Evolutionary conservation across 1,140 invertebrate species (phyloP).

Genomic region (Euwallacea similis): DNA sequence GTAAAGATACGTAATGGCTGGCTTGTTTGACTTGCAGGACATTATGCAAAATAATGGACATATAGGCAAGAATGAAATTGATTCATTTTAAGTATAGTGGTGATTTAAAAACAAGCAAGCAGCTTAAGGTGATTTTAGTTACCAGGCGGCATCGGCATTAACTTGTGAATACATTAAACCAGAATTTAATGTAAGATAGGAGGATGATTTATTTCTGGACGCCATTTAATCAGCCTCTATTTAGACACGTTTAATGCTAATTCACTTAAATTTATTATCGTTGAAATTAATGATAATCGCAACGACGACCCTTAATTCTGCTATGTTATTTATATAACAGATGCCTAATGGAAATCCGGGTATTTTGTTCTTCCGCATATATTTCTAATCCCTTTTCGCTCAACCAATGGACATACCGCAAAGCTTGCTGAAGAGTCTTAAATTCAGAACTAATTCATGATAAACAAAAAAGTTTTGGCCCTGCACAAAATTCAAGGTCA

Average conservation of each 20-base stretch:
- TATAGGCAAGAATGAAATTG: conserved; percentile 32
- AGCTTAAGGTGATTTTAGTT: conserved; percentile 36
- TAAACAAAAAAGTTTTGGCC: no score
- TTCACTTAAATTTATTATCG: conserved; percentile 52
- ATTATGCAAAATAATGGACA: conserved; percentile 25
- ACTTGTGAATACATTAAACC: conserved; percentile 50
- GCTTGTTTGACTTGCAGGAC: neutral
- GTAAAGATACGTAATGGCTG: no score
- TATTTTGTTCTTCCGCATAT: no score
- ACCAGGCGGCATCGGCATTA: conserved; percentile 41
- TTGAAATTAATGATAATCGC: conserved; percentile 51
- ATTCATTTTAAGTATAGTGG: conserved; percentile 35
- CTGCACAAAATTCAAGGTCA: no score
- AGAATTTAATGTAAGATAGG: conserved; percentile 51
- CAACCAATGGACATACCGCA: no score
- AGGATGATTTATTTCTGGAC: conserved; percentile 50
- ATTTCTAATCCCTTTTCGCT: no score
- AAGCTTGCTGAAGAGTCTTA: no score
- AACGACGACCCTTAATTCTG: conserved; percentile 45
- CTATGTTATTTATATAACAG: conserved; percentile 45
- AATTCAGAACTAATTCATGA: no score
- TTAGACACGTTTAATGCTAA: conserved; percentile 53
- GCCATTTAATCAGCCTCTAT: conserved; percentile 52
- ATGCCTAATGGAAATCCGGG: neutral
- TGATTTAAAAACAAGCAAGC: conserved; percentile 37